Evolutionary conservation across 1,140 invertebrate species (phyloP).

Genomic region (Monochamus saltuarius): DNA sequence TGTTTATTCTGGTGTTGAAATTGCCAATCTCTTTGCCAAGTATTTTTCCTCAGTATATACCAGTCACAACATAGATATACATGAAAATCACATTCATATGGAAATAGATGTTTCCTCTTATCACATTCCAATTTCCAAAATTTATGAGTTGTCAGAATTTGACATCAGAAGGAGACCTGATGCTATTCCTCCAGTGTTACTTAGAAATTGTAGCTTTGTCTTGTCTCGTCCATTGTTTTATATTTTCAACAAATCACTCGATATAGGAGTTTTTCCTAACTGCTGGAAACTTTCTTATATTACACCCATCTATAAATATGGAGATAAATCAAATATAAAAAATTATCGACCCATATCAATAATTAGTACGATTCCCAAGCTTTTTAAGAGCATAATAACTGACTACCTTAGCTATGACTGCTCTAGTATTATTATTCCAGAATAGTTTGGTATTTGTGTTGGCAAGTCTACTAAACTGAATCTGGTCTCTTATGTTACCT

Average conservation of each 20-base stretch:
- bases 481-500: conserved; percentile 4
- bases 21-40: background rate
- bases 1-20: too few relatives aligned
- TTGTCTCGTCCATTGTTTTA: too few relatives aligned
- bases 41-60: too few relatives aligned
- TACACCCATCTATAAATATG: too few relatives aligned
- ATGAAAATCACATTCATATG: background rate
- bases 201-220: too few relatives aligned
- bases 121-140: too few relatives aligned
- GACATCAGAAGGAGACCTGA: background rate
- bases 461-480: conserved; percentile 4
- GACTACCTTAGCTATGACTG: conserved; percentile 1
- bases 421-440: background rate
- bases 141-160: background rate
- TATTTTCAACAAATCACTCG: too few relatives aligned
- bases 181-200: background rate
- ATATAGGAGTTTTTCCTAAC: too few relatives aligned
- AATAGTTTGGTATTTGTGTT: background rate
- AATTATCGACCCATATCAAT: too few relatives aligned
- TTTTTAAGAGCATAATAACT: conserved; percentile 9
- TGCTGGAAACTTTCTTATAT: too few relatives aligned
- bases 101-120: too few relatives aligned
- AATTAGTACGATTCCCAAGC: conserved; percentile 7
- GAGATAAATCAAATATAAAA: too few relatives aligned
- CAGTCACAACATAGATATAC: background rate